Conservation (phyloP, 37 sponge, comb jelly and placozoan species). For the Chondrosia reniformis region DNA sequence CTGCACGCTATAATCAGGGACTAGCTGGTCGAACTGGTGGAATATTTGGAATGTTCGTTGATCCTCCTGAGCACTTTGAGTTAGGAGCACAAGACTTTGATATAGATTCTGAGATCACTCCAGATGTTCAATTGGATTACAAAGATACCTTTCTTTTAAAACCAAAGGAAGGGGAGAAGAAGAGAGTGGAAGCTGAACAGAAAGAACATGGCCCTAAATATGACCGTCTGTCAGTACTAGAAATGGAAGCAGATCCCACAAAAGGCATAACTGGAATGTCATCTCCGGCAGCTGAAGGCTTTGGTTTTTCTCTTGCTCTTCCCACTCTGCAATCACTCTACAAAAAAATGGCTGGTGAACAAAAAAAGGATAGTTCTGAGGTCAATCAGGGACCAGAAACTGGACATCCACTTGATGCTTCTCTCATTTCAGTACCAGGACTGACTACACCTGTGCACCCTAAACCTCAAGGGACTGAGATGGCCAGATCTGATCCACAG, state of each 20-base stretch:
- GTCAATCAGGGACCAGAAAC: neutral
- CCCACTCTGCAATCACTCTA: conserved; percentile 61
- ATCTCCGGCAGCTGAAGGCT: conserved; percentile 58
- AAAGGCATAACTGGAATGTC: conserved; percentile 42
- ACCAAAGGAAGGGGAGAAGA: conserved; percentile 14
- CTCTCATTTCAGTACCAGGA: conserved; percentile 9
- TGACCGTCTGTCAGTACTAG: conserved; percentile 27
- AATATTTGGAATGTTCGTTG: conserved; percentile 19
- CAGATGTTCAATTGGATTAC: conserved; percentile 8
- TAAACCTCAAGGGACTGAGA: too few relatives aligned
- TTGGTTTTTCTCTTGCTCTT: conserved; percentile 66
- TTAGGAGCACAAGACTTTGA: conserved; percentile 63
- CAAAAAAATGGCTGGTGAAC: neutral
- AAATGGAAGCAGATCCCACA: conserved; percentile 53
- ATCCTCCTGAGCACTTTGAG: conserved; percentile 67
- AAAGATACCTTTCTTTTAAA: conserved; percentile 41
- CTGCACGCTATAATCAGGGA: neutral
- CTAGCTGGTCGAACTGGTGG: neutral
- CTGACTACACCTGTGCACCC: neutral
- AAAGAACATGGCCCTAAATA: neutral
- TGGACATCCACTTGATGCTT: neutral
- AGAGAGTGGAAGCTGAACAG: neutral
- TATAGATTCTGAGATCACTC: conserved; percentile 55
- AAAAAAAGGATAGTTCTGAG: neutral
- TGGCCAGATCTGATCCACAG: too few relatives aligned